These are phyloP conservation scores for Podargus strigoides DNA, from an alignment of 2,797 vertebrate species.

Conservation along the genomic window DNA sequence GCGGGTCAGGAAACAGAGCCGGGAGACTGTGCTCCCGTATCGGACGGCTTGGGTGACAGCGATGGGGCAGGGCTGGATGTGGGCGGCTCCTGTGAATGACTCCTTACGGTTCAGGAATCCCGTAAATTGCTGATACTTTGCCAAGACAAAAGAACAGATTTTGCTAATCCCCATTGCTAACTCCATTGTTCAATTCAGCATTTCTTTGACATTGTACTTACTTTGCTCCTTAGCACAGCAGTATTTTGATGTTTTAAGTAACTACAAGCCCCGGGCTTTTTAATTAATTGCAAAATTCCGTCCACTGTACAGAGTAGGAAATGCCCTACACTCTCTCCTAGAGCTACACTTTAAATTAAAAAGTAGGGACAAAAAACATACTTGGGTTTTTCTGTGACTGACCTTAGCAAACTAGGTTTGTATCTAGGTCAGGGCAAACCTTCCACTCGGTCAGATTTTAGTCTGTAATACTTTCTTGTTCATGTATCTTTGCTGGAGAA, in stretches of 20 bases:
- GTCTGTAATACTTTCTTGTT: constrained; percentile 18
- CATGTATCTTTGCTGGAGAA: constrained; percentile 27
- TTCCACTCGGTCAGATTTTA: not conserved
- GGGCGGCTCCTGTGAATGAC: not conserved
- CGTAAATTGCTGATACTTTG: not conserved
- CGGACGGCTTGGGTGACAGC: not conserved
- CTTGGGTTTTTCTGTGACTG: not conserved
- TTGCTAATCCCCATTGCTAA: not conserved
- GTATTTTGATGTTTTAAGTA: not conserved
- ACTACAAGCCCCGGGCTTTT: not conserved
- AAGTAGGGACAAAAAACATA: not conserved
- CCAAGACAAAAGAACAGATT: not conserved
- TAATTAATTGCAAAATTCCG: not conserved
- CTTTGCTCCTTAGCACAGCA: not conserved
- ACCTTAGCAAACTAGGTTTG: constrained; percentile 2
- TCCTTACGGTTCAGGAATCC: not conserved
- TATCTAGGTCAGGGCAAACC: not conserved
- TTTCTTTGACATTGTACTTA: constrained; percentile 16
- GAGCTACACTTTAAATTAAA: not conserved
- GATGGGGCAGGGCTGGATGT: not conserved
- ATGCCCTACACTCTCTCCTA: not conserved
- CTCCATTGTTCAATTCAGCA: not conserved
- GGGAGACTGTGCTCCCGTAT: not conserved
- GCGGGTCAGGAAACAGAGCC: not conserved
- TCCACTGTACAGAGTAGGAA: not conserved